Evolutionary conservation across 2,888 invertebrate genomes (phyloP).

Genomic region (Notodonta ziczac): DNA sequence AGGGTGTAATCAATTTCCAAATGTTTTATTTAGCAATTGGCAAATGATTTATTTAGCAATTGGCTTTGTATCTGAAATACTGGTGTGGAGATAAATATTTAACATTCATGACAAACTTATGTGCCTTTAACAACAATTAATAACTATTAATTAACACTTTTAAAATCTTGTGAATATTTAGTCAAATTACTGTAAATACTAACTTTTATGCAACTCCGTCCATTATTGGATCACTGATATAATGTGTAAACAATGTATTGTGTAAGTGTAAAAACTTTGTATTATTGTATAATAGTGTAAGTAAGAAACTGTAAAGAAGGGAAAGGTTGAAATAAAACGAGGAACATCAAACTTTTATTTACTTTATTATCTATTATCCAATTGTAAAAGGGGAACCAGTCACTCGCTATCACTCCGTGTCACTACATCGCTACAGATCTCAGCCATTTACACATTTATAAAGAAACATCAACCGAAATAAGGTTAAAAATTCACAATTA

Average conservation of each 20-base stretch:
- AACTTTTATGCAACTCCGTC: conserved; percentile 44
- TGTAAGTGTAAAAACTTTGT: conserved; percentile 23
- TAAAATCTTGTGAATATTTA: conserved; percentile 32
- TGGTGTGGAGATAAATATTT: too few relatives aligned
- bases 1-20: too few relatives aligned
- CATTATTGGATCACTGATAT: conserved; percentile 35
- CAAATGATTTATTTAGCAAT: too few relatives aligned
- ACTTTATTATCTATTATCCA: conserved; percentile 82
- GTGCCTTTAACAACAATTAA: too few relatives aligned
- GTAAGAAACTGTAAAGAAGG: conserved; percentile 36
- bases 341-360: conserved; percentile 77
- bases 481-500: conserved; percentile 83
- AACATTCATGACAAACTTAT: background rate
- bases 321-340: conserved; percentile 60
- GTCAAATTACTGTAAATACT: conserved; percentile 46
- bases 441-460: conserved; percentile 81
- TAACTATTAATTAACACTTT: background rate
- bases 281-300: conserved; percentile 69
- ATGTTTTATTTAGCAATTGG: too few relatives aligned
- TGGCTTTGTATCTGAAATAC: too few relatives aligned
- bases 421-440: conserved; percentile 78
- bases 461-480: conserved; percentile 82
- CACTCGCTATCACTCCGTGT: conserved; percentile 80
- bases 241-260: conserved; percentile 3
- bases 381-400: conserved; percentile 83